phyloP scores from a whole-genome alignment of 2,888 invertebrate genomes.

The Leptinotarsa juncta region DNA sequence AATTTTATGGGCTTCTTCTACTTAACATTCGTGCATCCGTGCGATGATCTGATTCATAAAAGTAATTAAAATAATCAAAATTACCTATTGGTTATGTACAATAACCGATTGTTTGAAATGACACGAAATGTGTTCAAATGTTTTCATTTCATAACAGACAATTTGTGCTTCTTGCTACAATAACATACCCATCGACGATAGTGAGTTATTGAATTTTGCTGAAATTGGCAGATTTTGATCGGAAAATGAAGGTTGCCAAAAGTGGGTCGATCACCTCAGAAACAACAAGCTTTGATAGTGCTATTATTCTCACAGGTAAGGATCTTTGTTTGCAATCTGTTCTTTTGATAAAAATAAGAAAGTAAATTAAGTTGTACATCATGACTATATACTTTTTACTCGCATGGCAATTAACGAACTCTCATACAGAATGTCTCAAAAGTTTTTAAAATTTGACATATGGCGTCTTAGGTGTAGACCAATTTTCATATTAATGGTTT shows the following conservation, averaged over 20 bases:
- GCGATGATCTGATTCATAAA: conserved; percentile 18
- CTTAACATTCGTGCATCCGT: background rate
- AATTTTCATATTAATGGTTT: too few species aligned
- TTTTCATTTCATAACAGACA: conserved; percentile 23
- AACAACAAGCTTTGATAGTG: conserved; percentile 31
- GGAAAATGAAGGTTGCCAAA: conserved; percentile 25
- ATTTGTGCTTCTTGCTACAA: conserved; percentile 12
- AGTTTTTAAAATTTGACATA: too few species aligned
- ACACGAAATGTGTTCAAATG: conserved; percentile 18
- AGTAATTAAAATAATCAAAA: conserved; percentile 15
- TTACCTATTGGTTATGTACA: conserved; percentile 9
- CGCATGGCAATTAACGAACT: too few species aligned
- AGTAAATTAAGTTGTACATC: too few species aligned
- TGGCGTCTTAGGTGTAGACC: too few species aligned
- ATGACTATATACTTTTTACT: too few species aligned
- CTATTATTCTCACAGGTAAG: conserved; percentile 34
- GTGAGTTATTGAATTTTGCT: background rate
- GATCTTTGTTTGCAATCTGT: background rate
- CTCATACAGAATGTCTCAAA: too few species aligned
- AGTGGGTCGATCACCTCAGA: conserved; percentile 24
- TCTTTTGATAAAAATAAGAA: too few species aligned
- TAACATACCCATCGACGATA: conserved; percentile 2
- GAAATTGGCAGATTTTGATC: conserved; percentile 13
- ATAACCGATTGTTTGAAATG: conserved; percentile 17
- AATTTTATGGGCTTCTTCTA: too few species aligned